phyloP scores from a whole-genome alignment of 2,113 vertebrate genomes.

The Lontra canadensis region DNA sequence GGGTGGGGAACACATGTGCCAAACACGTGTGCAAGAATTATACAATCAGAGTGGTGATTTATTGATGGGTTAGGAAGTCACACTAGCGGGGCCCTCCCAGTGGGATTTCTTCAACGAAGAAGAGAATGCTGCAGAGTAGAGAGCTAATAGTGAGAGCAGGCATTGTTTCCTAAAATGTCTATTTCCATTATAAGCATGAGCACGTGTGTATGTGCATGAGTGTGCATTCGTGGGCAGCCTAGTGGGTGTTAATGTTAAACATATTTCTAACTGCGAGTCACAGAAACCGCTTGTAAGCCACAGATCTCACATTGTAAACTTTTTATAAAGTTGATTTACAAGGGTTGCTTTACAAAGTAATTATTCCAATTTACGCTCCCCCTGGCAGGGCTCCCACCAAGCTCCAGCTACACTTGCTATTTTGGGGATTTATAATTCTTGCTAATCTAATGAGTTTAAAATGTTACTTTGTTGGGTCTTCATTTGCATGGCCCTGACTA shows the following conservation, averaged over 20 bases:
- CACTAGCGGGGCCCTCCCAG: neutral
- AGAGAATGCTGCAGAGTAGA: neutral
- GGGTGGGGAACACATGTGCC: neutral
- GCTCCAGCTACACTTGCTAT: neutral
- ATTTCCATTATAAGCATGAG: fast-evolving
- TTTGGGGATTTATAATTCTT: neutral
- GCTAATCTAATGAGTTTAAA: neutral
- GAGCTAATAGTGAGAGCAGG: neutral
- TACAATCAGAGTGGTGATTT: neutral
- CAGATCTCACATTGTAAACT: neutral
- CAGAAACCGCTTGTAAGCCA: neutral
- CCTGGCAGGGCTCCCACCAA: fast-evolving
- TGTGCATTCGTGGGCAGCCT: fast-evolving
- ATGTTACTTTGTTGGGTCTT: neutral
- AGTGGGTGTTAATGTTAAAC: too few species aligned
- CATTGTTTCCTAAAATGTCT: neutral
- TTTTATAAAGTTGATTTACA: neutral
- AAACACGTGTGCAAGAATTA: neutral
- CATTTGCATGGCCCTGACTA: neutral
- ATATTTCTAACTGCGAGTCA: neutral
- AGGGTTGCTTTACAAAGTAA: neutral
- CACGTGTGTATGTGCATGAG: fast-evolving
- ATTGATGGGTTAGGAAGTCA: neutral
- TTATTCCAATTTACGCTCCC: fast-evolving
- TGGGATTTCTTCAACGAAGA: neutral